Base-by-base conservation (phyloP, 1,140 invertebrate species). In the Sinonovacula constricta region DNA sequence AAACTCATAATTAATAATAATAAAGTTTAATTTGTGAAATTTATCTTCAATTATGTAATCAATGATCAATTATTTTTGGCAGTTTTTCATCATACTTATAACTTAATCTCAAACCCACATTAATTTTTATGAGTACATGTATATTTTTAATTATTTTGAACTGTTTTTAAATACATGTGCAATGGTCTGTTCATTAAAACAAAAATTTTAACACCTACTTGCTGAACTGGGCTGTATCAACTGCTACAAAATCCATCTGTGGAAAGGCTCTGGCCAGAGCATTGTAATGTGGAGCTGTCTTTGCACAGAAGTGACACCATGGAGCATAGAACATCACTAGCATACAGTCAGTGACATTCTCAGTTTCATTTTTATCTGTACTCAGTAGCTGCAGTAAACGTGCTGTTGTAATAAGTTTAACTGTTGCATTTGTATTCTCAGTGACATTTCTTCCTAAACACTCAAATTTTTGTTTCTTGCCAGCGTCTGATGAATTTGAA, bases 211-310 rank as follows among this genome's bases (percentile, higher is more conserved):
- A 12, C 36, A 80, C 88, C 89, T 92, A 94, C 94, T 93, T 93
- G 90, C 95, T 94, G 87, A 97, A 94, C 86, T 95, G 94, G 77
- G 96, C 94, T 0, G 96, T 96, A 93, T 99, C 97, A 22, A 99
- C 94, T 14, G 97, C 97, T 33, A 96, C 94, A 87, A 97, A 94
- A 91, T 95, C 95, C 5, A 99, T 92, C 85, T 95, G 93, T 12
- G 96, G 96, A 92, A 96, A 98, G 3, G 94, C 94, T 85, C 94
- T 93, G 76, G 93, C 95, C 86, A 99, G 88, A 1, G 97, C 95
- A 93, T 98, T 99, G 82, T 95, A 97, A 88, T 96, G 94, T 3
- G 96, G 95, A 7, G 97, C 97, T 31, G 96, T 95, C 84, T 95
- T 93, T 71, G 95, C 95, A 89, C 96, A 97, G 84, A 98, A 98